Evolutionary conservation across 1,140 invertebrate species (phyloP), one percentile per base, ranked within the genome.

Genomic region (Marisa cornuarietis): DNA sequence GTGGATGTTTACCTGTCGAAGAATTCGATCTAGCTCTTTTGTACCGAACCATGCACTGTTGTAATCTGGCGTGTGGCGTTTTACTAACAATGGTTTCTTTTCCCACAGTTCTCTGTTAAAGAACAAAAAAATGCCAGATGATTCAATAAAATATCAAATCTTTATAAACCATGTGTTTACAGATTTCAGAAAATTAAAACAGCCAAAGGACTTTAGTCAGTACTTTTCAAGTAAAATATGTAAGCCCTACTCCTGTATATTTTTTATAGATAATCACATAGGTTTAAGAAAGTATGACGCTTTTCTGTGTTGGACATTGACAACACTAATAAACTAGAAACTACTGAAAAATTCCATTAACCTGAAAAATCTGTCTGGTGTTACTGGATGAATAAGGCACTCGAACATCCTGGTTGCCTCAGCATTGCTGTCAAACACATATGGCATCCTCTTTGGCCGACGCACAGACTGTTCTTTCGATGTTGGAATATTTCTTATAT

Each of bases 11-110:
- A 93, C 92, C 83, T 91, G 83, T 80, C 95, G 90, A 22, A 99
- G 90, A 88, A 98, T 94, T 74, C 93, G 89, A 90, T 98, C 96
- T 31, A 98, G 93, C 83, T 94, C 91, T 51, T 92, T 88, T 51
- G 95, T 95, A 11, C 95, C 95, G 81, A 97, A 94, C 69, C 98
- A 90, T 61, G 94, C 91, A 71, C 92, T 92, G 88, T 95, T 97
- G 87, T 96, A 97, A 22, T 92, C 88, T 4, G 90, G 72, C 74
- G 93, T 92, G 71, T 93, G 92, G 52, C 96, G 92, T 80, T 93
- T 92, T 61, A 98, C 93, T 80, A 95, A 92, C 18, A 97, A 87
- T 6, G 96, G 95, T 81, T 93, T 93, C 77, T 94, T 94, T 90
- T 98, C 96, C 96, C 96, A 98, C 72, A 89, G 83, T 76, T 91